Percentiles rank a stretch among this genome's conserved stretches.
phyloP scores from a whole-genome alignment of 1,140 invertebrate species.

The Drosophila pectinifera region DNA sequence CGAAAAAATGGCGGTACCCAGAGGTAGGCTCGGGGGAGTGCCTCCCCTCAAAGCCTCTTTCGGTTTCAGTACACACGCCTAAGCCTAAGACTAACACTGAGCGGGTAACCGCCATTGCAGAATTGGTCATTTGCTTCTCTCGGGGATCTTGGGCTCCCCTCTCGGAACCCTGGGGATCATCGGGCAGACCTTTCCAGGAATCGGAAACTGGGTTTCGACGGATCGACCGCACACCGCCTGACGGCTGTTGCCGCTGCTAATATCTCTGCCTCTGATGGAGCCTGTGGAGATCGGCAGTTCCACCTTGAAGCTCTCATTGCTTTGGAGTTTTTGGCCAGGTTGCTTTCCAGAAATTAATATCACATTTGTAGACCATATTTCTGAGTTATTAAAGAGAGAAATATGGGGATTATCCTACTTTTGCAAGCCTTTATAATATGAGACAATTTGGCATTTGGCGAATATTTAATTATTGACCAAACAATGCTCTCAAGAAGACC shows the following conservation, averaged over 20 bases:
- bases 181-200: slow-evolving; percentile 41
- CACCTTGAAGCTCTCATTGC: slow-evolving; percentile 31
- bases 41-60: slow-evolving; percentile 15
- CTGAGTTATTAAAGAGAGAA: too few relatives aligned
- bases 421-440: too few relatives aligned
- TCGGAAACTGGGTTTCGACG: slow-evolving; percentile 28
- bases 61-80: slow-evolving; percentile 21
- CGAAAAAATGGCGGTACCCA: slow-evolving; percentile 30
- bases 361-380: too few relatives aligned
- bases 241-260: slow-evolving; percentile 19
- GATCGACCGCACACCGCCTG: slow-evolving; percentile 37
- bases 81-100: slow-evolving; percentile 26
- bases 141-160: slow-evolving; percentile 6
- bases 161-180: slow-evolving; percentile 2
- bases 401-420: neutral
- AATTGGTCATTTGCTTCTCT: slow-evolving; percentile 31
- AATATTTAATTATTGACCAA: too few relatives aligned
- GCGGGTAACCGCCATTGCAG: slow-evolving; percentile 37
- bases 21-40: neutral
- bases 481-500: too few relatives aligned
- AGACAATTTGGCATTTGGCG: too few relatives aligned
- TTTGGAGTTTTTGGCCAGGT: slow-evolving; percentile 27
- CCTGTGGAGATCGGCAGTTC: slow-evolving; percentile 23
- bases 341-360: slow-evolving; percentile 35
- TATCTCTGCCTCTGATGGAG: slow-evolving; percentile 3